Percentiles rank a stretch among this genome's conserved stretches.
Conservation (phyloP, 2,888 invertebrate genomes). For the Drosophila melanosoma region DNA sequence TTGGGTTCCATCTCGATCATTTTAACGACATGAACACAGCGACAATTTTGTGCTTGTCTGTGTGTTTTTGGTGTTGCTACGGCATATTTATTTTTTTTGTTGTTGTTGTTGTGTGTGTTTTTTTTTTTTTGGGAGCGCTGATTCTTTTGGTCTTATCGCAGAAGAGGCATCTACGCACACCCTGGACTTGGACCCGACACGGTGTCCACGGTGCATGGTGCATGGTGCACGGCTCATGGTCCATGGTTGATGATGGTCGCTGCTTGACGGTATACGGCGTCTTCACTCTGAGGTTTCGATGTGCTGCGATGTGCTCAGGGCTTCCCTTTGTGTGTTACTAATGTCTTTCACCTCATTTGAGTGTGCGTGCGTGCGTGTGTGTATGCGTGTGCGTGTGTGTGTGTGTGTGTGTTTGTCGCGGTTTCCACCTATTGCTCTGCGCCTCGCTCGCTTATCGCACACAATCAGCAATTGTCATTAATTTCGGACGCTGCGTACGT, state of each 20-base stretch:
- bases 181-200: constrained; percentile 55
- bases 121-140: constrained; percentile 46
- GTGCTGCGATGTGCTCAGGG: constrained; percentile 22
- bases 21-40: constrained; percentile 57
- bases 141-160: constrained; percentile 49
- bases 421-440: constrained; percentile 63
- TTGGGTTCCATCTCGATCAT: constrained; percentile 51
- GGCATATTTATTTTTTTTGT: constrained; percentile 39
- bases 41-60: constrained; percentile 37
- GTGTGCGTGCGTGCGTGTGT: background rate
- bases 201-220: constrained; percentile 13
- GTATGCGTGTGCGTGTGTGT: background rate
- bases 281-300: constrained; percentile 23
- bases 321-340: constrained; percentile 63
- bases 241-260: constrained; percentile 1
- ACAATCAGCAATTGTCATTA: constrained; percentile 82
- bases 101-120: constrained; percentile 8
- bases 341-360: constrained; percentile 52
- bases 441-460: constrained; percentile 69
- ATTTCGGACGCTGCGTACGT: constrained; percentile 81
- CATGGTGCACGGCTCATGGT: constrained; percentile 5
- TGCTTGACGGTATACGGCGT: background rate
- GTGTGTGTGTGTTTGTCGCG: constrained; percentile 50
- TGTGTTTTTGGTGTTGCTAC: constrained; percentile 23
- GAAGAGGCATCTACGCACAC: constrained; percentile 64